A percentile compares a stretch with the other conserved stretches of the same genome.
These are phyloP conservation scores for Pseudococcus longispinus DNA, from an alignment of 2,888 invertebrate genomes.

Conservation along the genomic window DNA sequence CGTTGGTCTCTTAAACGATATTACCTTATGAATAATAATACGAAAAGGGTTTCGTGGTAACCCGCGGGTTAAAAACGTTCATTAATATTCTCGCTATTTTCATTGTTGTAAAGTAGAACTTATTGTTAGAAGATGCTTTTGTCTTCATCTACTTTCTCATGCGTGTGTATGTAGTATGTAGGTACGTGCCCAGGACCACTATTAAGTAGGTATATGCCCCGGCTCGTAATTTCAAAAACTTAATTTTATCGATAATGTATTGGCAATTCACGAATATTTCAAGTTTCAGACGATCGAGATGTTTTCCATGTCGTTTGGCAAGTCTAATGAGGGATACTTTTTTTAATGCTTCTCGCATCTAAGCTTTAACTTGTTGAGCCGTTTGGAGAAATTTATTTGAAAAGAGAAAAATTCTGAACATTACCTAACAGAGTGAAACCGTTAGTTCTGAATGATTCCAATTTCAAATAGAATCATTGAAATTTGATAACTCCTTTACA, in stretches of 20 bases:
- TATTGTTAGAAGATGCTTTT: conserved; percentile 20
- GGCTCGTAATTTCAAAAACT: neutral
- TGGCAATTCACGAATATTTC: neutral
- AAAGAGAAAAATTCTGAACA: too few relatives aligned
- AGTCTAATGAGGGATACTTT: neutral
- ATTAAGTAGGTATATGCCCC: neutral
- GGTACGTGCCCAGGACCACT: neutral
- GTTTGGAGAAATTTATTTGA: too few relatives aligned
- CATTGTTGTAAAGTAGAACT: neutral
- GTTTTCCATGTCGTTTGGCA: neutral
- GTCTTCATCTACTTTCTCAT: neutral
- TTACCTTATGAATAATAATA: conserved; percentile 26
- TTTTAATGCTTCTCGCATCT: too few relatives aligned
- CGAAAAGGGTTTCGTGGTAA: conserved; percentile 6
- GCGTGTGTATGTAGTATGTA: neutral
- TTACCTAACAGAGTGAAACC: too few relatives aligned
- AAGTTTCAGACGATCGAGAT: neutral
- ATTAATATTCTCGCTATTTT: conserved; percentile 25
- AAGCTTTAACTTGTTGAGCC: too few relatives aligned
- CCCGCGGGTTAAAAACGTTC: conserved; percentile 35
- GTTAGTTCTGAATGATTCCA: too few relatives aligned
- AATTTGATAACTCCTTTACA: too few relatives aligned
- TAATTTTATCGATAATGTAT: neutral
- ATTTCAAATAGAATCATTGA: too few relatives aligned
- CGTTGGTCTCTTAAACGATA: conserved; percentile 1